These are phyloP conservation scores for Epistrophe eligans DNA, from an alignment of 2,888 invertebrate species.

Conservation along the genomic window DNA sequence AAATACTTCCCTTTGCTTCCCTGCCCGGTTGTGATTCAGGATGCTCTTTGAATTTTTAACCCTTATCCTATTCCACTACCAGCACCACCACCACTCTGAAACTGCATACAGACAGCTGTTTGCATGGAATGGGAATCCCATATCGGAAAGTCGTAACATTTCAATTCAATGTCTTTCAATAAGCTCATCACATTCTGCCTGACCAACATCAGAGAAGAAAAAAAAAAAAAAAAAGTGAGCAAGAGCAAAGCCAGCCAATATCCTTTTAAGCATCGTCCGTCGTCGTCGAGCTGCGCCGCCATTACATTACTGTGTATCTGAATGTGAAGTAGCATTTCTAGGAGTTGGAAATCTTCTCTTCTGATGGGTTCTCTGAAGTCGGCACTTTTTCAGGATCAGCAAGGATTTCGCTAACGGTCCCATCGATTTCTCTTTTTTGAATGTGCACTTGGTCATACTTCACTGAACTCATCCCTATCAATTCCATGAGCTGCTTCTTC, in stretches of 20 bases:
- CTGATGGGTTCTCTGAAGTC: conserved; percentile 13
- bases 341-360: neutral
- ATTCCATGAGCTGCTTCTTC: neutral
- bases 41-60: conserved; percentile 23
- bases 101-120: conserved; percentile 21
- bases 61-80: neutral
- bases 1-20: neutral
- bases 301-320: conserved; percentile 1
- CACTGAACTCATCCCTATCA: conserved; percentile 21
- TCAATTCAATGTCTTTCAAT: conserved; percentile 59
- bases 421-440: conserved; percentile 51
- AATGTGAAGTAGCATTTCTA: conserved; percentile 1
- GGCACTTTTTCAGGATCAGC: conserved; percentile 59
- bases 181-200: conserved; percentile 53
- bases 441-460: conserved; percentile 28
- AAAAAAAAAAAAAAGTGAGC: neutral
- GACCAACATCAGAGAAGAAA: conserved; percentile 13
- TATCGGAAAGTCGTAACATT: conserved; percentile 62
- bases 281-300: neutral
- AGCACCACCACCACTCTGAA: neutral
- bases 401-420: conserved; percentile 42
- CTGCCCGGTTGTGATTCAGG: neutral
- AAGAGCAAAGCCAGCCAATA: conserved; percentile 22
- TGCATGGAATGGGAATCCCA: conserved; percentile 20
- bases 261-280: conserved; percentile 3